A percentile compares a stretch with the other conserved stretches of the same genome.
phyloP scores from a whole-genome alignment of 2,888 invertebrate species.

The Teinopalpus imperialis region DNA sequence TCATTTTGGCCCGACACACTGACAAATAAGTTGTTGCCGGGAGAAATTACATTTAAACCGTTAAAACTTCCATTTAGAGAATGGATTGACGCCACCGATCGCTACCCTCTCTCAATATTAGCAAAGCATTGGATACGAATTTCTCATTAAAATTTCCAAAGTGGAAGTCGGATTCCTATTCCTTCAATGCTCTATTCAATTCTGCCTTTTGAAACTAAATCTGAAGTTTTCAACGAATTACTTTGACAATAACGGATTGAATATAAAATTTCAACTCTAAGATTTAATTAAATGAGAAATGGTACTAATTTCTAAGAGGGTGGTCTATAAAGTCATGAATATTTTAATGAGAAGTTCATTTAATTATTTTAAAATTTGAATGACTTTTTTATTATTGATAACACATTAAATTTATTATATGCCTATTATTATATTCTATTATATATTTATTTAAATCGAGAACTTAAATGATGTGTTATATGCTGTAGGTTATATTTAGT shows the following conservation, averaged over 20 bases:
- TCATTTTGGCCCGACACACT: constrained; percentile 58
- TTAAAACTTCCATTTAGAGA: constrained; percentile 55
- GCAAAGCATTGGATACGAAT: constrained; percentile 70
- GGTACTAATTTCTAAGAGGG: constrained; percentile 19
- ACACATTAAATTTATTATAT: no score
- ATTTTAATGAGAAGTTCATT: constrained; percentile 2
- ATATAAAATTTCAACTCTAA: constrained; percentile 45
- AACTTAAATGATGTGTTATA: no score
- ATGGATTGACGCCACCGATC: constrained; percentile 65
- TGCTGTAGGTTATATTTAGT: no score
- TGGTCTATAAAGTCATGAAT: constrained; percentile 11
- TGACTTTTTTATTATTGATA: no score
- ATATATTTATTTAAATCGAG: no score
- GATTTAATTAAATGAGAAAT: constrained; percentile 43
- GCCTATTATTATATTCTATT: no score
- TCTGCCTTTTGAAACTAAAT: constrained; percentile 73
- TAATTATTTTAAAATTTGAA: not conserved
- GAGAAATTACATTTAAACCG: constrained; percentile 54
- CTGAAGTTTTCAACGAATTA: constrained; percentile 68
- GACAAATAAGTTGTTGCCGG: constrained; percentile 65
- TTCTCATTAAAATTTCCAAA: constrained; percentile 76
- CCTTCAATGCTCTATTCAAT: constrained; percentile 60
- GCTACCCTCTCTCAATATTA: constrained; percentile 56
- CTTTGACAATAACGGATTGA: constrained; percentile 64
- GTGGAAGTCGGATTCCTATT: constrained; percentile 56